Evolutionary conservation across 1,140 invertebrate species (phyloP).

Genomic region (Procambarus clarkii): DNA sequence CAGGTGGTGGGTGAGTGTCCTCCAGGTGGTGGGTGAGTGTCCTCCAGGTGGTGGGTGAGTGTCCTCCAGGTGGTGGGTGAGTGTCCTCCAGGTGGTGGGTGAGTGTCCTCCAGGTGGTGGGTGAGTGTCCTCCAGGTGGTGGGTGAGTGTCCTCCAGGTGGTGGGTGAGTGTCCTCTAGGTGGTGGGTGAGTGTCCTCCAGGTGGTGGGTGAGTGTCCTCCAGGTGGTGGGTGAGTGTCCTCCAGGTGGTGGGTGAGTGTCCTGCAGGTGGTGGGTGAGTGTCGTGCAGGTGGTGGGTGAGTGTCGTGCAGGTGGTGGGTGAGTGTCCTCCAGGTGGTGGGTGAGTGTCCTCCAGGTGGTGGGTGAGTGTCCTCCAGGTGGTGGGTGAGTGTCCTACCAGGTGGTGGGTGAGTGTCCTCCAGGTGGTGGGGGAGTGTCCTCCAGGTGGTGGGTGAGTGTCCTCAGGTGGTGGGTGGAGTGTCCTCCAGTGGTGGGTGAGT

Average conservation of each 20-base stretch:
- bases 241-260: conserved; percentile 76
- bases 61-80: conserved; percentile 73
- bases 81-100: conserved; percentile 1
- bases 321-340: conserved; percentile 49
- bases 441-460: conserved; percentile 75
- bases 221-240: too few relatives aligned
- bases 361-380: conserved; percentile 76
- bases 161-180: conserved; percentile 75
- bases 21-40: too few relatives aligned
- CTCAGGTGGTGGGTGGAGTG: conserved; percentile 73
- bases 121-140: conserved; percentile 72
- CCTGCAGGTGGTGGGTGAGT: conserved; percentile 73
- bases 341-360: conserved; percentile 72
- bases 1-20: conserved; percentile 73
- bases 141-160: conserved; percentile 73
- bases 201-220: conserved; percentile 72
- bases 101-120: conserved; percentile 76
- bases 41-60: conserved; percentile 76
- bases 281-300: background rate
- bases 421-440: too few relatives aligned
- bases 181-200: conserved; percentile 75
- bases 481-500: too few relatives aligned
- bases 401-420: conserved; percentile 73
- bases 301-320: conserved; percentile 77
- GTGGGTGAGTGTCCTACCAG: conserved; percentile 74